phyloP scores from a whole-genome alignment of 1,140 invertebrate species.

The Drosophila erecta region DNA sequence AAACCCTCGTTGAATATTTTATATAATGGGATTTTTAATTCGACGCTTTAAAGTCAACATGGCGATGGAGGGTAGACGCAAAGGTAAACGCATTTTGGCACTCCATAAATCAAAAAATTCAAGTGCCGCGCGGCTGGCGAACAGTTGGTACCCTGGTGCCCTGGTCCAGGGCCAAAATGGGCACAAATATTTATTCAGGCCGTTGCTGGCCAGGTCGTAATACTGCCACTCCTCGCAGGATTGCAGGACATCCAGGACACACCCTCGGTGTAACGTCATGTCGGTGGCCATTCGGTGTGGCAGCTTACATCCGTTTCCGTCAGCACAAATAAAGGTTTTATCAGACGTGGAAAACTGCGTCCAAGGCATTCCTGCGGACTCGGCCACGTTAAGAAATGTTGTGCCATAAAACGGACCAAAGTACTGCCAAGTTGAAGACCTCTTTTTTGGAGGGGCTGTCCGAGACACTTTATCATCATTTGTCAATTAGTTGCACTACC shows the following conservation, averaged over 20 bases:
- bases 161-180: slow-evolving; percentile 4
- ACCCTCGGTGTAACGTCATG: slow-evolving; percentile 52
- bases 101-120: slow-evolving; percentile 58
- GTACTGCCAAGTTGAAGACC: slow-evolving; percentile 16
- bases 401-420: slow-evolving; percentile 24
- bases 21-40: slow-evolving; percentile 71
- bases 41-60: slow-evolving; percentile 56
- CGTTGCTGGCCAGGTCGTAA: slow-evolving; percentile 5
- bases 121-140: slow-evolving; percentile 1
- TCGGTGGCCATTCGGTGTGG: slow-evolving; percentile 71
- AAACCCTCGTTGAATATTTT: slow-evolving; percentile 66
- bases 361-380: not conserved
- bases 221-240: not conserved
- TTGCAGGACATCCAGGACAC: slow-evolving; percentile 2
- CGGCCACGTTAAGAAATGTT: slow-evolving; percentile 51
- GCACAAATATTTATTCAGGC: slow-evolving; percentile 33
- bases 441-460: slow-evolving; percentile 23
- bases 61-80: not conserved
- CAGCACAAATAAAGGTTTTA: slow-evolving; percentile 74
- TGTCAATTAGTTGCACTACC: slow-evolving; percentile 78
- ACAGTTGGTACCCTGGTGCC: slow-evolving; percentile 42
- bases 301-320: slow-evolving; percentile 80
- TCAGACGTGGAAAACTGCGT: slow-evolving; percentile 72
- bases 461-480: slow-evolving; percentile 80
- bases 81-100: slow-evolving; percentile 58